Conservation (phyloP, 2,797 vertebrate species). For the Cirrhinus molitorella region DNA sequence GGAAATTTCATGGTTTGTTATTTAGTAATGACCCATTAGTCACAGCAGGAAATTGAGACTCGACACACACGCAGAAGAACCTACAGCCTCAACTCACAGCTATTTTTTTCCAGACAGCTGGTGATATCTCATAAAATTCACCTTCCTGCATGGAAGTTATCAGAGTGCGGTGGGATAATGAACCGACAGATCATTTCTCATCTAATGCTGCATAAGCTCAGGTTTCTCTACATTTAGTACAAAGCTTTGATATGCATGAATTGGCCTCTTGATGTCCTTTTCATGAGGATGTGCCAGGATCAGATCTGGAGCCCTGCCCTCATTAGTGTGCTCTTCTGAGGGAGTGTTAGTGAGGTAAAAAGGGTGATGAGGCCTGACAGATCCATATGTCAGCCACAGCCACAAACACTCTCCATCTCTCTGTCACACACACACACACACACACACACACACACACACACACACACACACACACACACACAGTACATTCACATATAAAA, state of each 20-base stretch:
- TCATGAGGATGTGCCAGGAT: constrained; percentile 25
- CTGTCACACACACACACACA: constrained; percentile 19
- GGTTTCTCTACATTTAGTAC: constrained; percentile 34
- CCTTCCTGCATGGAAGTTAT: constrained; percentile 16
- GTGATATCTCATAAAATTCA: constrained; percentile 22
- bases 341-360: constrained; percentile 24
- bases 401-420: not conserved
- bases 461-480: constrained; percentile 18
- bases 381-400: constrained; percentile 44
- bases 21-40: constrained; percentile 39
- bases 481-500: constrained; percentile 34
- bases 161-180: constrained; percentile 34
- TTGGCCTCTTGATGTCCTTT: constrained; percentile 37
- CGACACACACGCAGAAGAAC: constrained; percentile 13
- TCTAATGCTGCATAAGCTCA: constrained; percentile 23
- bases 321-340: constrained; percentile 42
- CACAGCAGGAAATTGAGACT: constrained; percentile 13
- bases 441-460: constrained; percentile 20
- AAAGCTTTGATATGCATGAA: constrained; percentile 34
- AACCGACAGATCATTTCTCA: constrained; percentile 32
- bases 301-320: not conserved
- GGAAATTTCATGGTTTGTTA: constrained; percentile 28
- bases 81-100: not conserved
- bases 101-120: constrained; percentile 1
- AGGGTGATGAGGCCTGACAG: constrained; percentile 51